Conservation (phyloP, 2,888 invertebrate genomes). For the Agrilus biguttatus region DNA sequence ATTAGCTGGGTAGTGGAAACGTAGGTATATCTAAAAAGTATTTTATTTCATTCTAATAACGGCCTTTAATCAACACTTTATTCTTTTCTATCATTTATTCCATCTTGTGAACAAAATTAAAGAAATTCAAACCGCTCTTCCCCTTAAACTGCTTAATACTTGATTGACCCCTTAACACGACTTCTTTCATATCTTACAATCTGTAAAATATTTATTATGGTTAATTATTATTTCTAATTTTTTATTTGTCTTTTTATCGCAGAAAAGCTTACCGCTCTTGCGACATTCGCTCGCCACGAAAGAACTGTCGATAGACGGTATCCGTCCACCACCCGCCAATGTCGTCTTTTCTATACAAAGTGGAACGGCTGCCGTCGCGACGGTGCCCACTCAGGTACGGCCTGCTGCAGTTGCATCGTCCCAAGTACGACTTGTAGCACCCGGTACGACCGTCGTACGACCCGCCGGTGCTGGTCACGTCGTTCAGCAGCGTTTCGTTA, state of each 20-base stretch:
- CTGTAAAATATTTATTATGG: no score
- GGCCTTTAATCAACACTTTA: no score
- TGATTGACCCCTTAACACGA: no score
- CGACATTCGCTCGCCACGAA: constrained; percentile 80
- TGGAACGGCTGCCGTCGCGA: constrained; percentile 26
- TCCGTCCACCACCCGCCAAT: constrained; percentile 73
- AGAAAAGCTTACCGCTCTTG: constrained; percentile 91
- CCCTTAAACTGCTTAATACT: no score
- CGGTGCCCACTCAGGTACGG: constrained; percentile 20
- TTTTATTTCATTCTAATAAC: no score
- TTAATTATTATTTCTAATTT: constrained; percentile 8
- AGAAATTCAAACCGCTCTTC: no score
- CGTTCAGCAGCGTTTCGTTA: constrained; percentile 41
- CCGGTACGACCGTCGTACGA: constrained; percentile 33
- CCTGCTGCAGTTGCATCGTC: constrained; percentile 37
- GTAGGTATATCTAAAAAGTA: no score
- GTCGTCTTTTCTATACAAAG: constrained; percentile 45
- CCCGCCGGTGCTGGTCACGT: constrained; percentile 30
- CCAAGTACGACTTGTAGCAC: constrained; percentile 49
- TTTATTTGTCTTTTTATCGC: constrained; percentile 20
- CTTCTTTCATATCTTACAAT: no score
- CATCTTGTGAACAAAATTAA: no score
- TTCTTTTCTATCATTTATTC: no score
- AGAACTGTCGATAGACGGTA: constrained; percentile 88
- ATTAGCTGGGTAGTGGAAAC: no score